A percentile compares a stretch with the other conserved stretches of the same genome.
Conservation (phyloP, 1,140 invertebrate genomes). For the Temnothorax nylanderi region DNA sequence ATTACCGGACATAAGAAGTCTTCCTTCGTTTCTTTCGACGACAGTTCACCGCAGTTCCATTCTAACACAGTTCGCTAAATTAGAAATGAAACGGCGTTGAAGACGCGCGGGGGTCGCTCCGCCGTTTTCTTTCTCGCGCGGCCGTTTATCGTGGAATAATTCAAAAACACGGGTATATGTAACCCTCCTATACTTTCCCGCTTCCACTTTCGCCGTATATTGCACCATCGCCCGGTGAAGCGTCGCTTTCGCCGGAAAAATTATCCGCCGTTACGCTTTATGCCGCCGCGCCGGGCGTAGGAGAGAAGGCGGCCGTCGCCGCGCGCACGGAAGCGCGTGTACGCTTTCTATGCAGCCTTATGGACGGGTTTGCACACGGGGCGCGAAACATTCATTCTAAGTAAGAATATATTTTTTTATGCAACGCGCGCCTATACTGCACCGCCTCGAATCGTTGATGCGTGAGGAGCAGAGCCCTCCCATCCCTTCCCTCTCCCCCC, state of each 20-base stretch:
- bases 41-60: neutral
- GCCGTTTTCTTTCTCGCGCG: slow-evolving; percentile 4
- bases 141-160: slow-evolving; percentile 38
- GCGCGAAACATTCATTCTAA: neutral
- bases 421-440: neutral
- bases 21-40: neutral
- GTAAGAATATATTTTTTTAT: slow-evolving; percentile 18
- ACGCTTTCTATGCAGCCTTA: neutral
- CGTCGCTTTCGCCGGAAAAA: slow-evolving; percentile 35
- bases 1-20: slow-evolving; percentile 5
- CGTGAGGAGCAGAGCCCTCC: neutral
- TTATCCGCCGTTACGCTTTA: slow-evolving; percentile 49
- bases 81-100: slow-evolving; percentile 9
- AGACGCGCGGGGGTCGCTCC: neutral
- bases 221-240: slow-evolving; percentile 18
- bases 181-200: slow-evolving; percentile 4
- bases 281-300: neutral
- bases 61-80: slow-evolving; percentile 10
- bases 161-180: neutral
- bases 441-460: neutral
- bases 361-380: neutral
- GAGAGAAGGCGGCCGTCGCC: neutral
- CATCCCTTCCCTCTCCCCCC: no score
- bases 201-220: slow-evolving; percentile 37
- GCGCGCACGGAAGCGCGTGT: neutral